phyloP scores from a whole-genome alignment of 2,797 vertebrate genomes.

The Anguilla anguilla region DNA sequence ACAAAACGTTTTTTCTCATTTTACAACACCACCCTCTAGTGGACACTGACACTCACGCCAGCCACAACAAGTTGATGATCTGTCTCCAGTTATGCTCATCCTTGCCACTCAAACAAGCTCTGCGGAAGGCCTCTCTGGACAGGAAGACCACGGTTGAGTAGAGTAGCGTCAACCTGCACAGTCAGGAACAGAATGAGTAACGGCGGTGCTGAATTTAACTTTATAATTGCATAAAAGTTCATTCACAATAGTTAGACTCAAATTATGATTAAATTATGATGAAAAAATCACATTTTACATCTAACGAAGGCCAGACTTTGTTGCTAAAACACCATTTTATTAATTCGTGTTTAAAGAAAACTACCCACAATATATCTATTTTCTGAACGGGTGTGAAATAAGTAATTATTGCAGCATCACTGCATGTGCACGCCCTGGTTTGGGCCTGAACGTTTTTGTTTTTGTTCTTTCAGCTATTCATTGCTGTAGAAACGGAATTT shows the following conservation, averaged over 20 bases:
- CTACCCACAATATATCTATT: neutral
- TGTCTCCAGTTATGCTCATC: slow-evolving; percentile 85
- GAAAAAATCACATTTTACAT: neutral
- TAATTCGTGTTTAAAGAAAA: neutral
- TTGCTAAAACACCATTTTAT: neutral
- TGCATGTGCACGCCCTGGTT: neutral
- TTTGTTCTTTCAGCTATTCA: neutral
- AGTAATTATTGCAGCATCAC: neutral
- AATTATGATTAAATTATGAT: no score
- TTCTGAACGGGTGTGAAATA: neutral
- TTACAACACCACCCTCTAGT: neutral
- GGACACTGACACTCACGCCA: slow-evolving; percentile 78
- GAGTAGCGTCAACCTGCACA: slow-evolving; percentile 82
- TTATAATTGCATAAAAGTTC: neutral
- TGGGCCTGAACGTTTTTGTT: neutral
- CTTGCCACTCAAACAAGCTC: slow-evolving; percentile 87
- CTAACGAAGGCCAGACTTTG: neutral
- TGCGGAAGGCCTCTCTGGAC: slow-evolving; percentile 92
- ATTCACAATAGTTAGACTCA: neutral
- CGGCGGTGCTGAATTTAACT: neutral
- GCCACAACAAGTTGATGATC: slow-evolving; percentile 90
- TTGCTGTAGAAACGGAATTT: slow-evolving; percentile 37
- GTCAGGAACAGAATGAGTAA: slow-evolving; percentile 32
- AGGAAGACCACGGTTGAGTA: slow-evolving; percentile 91
- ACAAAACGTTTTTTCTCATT: neutral